Evolutionary conservation across 2,113 vertebrate species (phyloP).

Genomic region (Egretta garzetta): DNA sequence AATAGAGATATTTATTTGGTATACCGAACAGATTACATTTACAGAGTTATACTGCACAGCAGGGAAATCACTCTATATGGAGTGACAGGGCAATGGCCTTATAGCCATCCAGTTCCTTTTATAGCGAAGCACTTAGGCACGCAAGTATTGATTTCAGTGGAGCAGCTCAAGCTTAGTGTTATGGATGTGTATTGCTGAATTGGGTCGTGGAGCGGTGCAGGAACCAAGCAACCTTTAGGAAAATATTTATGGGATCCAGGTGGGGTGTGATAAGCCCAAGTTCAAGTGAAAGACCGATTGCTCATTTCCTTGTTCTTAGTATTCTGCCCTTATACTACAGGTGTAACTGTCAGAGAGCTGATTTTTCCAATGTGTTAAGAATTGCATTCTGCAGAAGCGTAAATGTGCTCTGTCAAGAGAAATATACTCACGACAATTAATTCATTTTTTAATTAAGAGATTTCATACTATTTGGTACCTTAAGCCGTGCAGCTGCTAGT

Average conservation of each 20-base stretch:
- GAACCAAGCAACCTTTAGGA: not conserved
- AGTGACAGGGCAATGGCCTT: slow-evolving; percentile 17
- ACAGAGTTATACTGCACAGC: slow-evolving; percentile 7
- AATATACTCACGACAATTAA: slow-evolving; percentile 13
- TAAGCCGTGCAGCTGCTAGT: slow-evolving; percentile 54
- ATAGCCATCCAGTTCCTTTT: not conserved
- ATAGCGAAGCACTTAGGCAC: not conserved
- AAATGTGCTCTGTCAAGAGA: slow-evolving; percentile 1
- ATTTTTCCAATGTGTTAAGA: not conserved
- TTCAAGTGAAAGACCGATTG: not conserved
- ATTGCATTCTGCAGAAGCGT: not conserved
- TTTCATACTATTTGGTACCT: slow-evolving; percentile 22
- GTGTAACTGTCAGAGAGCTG: not conserved
- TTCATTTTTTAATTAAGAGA: slow-evolving; percentile 66
- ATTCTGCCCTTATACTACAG: not conserved
- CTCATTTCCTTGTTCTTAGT: not conserved
- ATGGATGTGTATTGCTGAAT: not conserved
- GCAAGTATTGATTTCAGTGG: slow-evolving; percentile 6
- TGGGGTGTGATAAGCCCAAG: not conserved
- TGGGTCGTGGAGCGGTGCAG: not conserved
- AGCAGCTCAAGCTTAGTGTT: not conserved
- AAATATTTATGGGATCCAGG: slow-evolving; percentile 43
- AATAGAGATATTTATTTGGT: slow-evolving; percentile 26
- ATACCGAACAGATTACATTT: slow-evolving; percentile 2
- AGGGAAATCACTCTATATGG: slow-evolving; percentile 21